Conservation (phyloP, 2,797 vertebrate species). For the Lacerta bilineata region DNA sequence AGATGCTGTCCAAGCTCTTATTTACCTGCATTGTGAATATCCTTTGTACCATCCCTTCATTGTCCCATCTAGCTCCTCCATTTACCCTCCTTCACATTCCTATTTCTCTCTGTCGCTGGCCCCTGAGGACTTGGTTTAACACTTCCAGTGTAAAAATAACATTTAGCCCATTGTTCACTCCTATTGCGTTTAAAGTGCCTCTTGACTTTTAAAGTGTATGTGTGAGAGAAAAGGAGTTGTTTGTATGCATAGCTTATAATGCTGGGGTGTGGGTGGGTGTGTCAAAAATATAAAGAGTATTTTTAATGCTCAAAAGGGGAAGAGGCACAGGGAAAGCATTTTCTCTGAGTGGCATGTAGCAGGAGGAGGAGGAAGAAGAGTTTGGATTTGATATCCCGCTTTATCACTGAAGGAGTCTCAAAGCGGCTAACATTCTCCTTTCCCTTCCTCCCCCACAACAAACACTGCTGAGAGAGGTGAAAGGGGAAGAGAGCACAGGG, state of each 20-base stretch:
- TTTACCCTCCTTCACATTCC: neutral
- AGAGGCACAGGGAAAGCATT: no score
- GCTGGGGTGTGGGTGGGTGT: neutral
- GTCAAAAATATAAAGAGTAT: neutral
- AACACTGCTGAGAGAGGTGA: no score
- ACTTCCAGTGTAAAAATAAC: neutral
- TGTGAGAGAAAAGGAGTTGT: neutral
- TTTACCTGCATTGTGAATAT: neutral
- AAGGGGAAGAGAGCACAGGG: no score
- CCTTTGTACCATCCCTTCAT: neutral
- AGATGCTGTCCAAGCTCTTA: neutral
- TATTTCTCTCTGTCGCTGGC: neutral
- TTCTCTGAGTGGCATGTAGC: no score
- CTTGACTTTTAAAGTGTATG: neutral
- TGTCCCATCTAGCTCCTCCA: neutral
- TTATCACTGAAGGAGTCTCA: no score
- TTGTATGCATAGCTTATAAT: neutral
- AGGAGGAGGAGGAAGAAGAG: no score
- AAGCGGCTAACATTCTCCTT: no score
- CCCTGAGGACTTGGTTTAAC: neutral
- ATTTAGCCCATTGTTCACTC: neutral
- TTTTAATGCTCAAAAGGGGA: neutral
- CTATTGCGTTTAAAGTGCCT: neutral
- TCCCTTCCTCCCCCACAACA: no score
- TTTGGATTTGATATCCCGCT: no score